Evolutionary conservation across 2,888 invertebrate genomes (phyloP), one percentile per base, ranked within the genome.

Genomic region (Agriotes lineatus): DNA sequence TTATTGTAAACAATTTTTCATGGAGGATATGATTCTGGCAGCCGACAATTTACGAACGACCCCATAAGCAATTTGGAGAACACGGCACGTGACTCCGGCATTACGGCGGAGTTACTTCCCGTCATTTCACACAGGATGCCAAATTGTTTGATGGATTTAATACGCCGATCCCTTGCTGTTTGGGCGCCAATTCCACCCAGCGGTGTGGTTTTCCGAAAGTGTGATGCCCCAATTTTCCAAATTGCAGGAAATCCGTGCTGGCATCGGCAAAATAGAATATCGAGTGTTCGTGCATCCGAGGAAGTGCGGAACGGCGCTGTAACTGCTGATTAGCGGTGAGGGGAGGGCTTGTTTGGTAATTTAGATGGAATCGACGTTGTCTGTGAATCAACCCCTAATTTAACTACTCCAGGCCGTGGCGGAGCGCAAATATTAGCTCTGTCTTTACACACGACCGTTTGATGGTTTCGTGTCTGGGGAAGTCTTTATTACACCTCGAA

Each of bases 311-410:
- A 59, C 58, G 30, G 60, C 42, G 57, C 57, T 69, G 61, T 69
- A 77, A 77, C 76, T 72, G 71, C 75, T 77, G 79, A 79, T 79
- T 78, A 79, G 74, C 70, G 74, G 65, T 72, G 71, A 75, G 74
- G 75, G 75, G 25, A 74, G n/a, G 73, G 78, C 77, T 77, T 74
- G 77, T 79, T 74, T 74, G 74, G 79, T 79, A 79, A 81, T 80
- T 79, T 80, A 80, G 80, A 80, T 80, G 78, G 76, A 77, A 80
- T 81, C 80, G 79, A 75, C 72, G 78, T 80, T 80, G 80, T 81
- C 80, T 80, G 77, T 78, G 76, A 75, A 78, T 77, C 77, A 76
- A 78, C 79, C 80, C 79, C 75, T 76, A 78, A 77, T 77, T 72
- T 75, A 74, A 72, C 67, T 70, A 67, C 70, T 70, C 63, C 60